Conservation (phyloP, 2,888 invertebrate genomes). For the Drosophila anceps region DNA sequence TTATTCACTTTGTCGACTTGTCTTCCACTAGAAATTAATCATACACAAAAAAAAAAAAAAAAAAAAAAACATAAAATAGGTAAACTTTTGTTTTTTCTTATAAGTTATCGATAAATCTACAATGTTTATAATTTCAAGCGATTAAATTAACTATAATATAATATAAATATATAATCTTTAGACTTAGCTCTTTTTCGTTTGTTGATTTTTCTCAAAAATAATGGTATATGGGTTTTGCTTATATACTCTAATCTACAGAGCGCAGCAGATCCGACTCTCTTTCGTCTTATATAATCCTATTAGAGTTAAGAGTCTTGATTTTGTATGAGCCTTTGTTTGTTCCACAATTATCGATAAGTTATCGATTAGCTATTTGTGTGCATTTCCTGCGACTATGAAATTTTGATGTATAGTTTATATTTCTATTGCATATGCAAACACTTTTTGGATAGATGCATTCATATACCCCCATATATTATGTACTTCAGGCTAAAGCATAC, state of each 20-base stretch:
- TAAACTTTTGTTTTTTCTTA: background rate
- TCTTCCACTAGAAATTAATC: constrained; percentile 8
- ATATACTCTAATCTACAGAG: background rate
- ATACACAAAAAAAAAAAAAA: background rate
- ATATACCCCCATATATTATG: no score
- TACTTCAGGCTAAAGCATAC: no score
- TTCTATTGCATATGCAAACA: no score
- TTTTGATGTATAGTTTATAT: no score
- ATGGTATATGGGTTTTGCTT: background rate
- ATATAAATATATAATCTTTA: background rate
- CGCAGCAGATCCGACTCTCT: background rate
- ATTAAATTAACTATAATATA: constrained; percentile 1
- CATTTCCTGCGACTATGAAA: no score
- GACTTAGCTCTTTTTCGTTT: background rate
- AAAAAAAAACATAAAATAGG: background rate
- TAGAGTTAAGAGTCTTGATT: no score
- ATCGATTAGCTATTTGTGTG: no score
- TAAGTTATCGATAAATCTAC: background rate
- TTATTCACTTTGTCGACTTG: constrained; percentile 3
- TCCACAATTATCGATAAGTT: background rate
- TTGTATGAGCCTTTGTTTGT: background rate
- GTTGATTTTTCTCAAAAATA: background rate
- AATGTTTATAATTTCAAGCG: constrained; percentile 2
- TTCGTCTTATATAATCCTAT: no score
- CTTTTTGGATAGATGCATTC: no score